phyloP scores from a whole-genome alignment of 2,797 vertebrate genomes.

The Alectoris magna region DNA sequence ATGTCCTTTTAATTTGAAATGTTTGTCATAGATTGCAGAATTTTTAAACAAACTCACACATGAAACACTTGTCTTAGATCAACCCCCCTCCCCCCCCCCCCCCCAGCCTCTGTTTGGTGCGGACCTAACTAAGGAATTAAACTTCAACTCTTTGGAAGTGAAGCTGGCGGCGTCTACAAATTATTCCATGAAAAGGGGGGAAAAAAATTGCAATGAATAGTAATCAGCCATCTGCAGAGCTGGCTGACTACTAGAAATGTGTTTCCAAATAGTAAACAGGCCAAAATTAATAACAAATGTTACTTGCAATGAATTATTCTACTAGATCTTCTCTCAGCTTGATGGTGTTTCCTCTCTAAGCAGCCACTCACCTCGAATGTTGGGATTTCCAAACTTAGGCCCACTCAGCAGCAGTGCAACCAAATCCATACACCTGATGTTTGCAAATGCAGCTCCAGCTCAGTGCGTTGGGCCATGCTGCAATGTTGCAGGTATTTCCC shows the following conservation, averaged over 20 bases:
- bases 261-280: slow-evolving; percentile 53
- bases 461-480: background rate
- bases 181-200: slow-evolving; percentile 12
- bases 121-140: slow-evolving; percentile 45
- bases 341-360: background rate
- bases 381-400: background rate
- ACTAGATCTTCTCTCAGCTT: slow-evolving; percentile 8
- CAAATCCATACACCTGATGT: background rate
- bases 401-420: background rate
- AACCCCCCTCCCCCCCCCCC: background rate
- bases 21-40: slow-evolving; percentile 65
- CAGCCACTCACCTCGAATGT: background rate
- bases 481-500: background rate
- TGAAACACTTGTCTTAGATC: slow-evolving; percentile 52
- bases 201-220: slow-evolving; percentile 16
- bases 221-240: slow-evolving; percentile 60
- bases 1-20: slow-evolving; percentile 72
- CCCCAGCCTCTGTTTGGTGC: background rate
- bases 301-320: slow-evolving; percentile 24
- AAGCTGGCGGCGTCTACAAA: slow-evolving; percentile 40
- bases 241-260: slow-evolving; percentile 53
- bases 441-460: background rate
- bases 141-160: slow-evolving; percentile 38
- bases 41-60: slow-evolving; percentile 65
- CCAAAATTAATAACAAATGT: slow-evolving; percentile 56